Percentiles rank a stretch among this genome's conserved stretches.
Conservation (phyloP, 2,888 invertebrate genomes). For the Oligia latruncula region DNA sequence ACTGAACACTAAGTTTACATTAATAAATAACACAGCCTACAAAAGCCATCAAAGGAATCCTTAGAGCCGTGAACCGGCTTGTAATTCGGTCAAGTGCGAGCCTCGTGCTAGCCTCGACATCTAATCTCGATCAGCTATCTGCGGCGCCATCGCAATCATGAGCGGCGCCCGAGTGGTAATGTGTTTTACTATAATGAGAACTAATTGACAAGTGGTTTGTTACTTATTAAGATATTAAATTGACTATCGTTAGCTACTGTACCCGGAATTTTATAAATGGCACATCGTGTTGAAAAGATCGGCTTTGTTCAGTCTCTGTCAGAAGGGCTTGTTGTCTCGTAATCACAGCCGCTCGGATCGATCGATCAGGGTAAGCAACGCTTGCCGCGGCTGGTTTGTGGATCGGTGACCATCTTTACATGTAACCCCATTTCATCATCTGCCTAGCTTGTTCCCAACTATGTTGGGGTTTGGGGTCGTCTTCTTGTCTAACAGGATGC, state of each 20-base stretch:
- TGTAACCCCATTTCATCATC: too few relatives aligned
- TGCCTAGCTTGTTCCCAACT: too few relatives aligned
- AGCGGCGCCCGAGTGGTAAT: constrained; percentile 52
- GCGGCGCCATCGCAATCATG: constrained; percentile 57
- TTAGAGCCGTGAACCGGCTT: constrained; percentile 43
- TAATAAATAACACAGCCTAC: constrained; percentile 20
- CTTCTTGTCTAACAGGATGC: too few relatives aligned
- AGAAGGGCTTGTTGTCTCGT: too few relatives aligned
- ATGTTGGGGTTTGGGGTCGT: too few relatives aligned
- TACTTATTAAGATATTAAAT: constrained; percentile 43
- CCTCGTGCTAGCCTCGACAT: constrained; percentile 53
- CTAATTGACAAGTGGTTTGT: constrained; percentile 55
- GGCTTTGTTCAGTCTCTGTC: background rate
- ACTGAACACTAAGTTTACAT: constrained; percentile 1
- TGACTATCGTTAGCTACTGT: background rate
- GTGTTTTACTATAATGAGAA: constrained; percentile 57
- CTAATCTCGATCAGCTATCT: constrained; percentile 61
- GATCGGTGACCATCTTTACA: background rate
- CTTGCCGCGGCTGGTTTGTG: background rate
- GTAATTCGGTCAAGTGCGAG: constrained; percentile 63
- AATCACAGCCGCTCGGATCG: too few relatives aligned
- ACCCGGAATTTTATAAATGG: background rate
- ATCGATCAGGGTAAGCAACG: background rate
- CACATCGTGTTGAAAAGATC: too few relatives aligned
- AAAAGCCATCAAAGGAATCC: constrained; percentile 49